A percentile compares a stretch with the other conserved stretches of the same genome.
Evolutionary conservation across 2,113 vertebrate genomes (phyloP).

Genomic region (Erythrolamprus reginae): DNA sequence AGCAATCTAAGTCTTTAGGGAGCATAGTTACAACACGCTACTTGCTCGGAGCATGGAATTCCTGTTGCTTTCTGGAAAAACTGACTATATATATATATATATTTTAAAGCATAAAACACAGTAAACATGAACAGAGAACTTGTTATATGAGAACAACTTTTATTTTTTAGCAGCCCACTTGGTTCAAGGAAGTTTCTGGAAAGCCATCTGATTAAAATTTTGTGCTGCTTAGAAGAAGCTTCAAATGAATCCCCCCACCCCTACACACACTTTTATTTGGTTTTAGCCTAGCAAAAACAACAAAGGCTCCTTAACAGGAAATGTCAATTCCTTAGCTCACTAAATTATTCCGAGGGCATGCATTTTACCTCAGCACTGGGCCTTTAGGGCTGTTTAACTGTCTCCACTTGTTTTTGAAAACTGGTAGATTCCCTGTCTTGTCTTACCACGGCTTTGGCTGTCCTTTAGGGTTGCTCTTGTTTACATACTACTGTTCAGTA

Average conservation of each 20-base stretch:
- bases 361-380: slow-evolving; percentile 42
- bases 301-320: slow-evolving; percentile 44
- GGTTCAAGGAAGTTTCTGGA: slow-evolving; percentile 5
- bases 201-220: slow-evolving; percentile 39
- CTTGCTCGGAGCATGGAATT: not conserved
- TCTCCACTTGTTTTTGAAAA: slow-evolving; percentile 27
- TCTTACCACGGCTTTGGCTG: slow-evolving; percentile 3
- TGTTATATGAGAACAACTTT: slow-evolving; percentile 4
- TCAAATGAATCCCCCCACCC: slow-evolving; percentile 3
- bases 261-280: slow-evolving; percentile 2
- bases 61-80: not conserved
- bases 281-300: slow-evolving; percentile 59
- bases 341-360: slow-evolving; percentile 65
- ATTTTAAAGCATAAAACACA: not conserved
- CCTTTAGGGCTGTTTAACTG: slow-evolving; percentile 50
- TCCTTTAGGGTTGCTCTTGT: slow-evolving; percentile 1
- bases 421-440: slow-evolving; percentile 33
- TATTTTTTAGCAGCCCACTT: slow-evolving; percentile 29
- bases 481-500: slow-evolving; percentile 7
- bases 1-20: not conserved
- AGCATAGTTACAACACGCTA: not conserved
- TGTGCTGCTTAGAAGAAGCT: slow-evolving; percentile 49
- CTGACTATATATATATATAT: no score
- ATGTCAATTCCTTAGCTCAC: slow-evolving; percentile 58
- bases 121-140: not conserved